Evolutionary conservation across 2,888 invertebrate genomes (phyloP).

Genomic region (Calameuta filiformis): DNA sequence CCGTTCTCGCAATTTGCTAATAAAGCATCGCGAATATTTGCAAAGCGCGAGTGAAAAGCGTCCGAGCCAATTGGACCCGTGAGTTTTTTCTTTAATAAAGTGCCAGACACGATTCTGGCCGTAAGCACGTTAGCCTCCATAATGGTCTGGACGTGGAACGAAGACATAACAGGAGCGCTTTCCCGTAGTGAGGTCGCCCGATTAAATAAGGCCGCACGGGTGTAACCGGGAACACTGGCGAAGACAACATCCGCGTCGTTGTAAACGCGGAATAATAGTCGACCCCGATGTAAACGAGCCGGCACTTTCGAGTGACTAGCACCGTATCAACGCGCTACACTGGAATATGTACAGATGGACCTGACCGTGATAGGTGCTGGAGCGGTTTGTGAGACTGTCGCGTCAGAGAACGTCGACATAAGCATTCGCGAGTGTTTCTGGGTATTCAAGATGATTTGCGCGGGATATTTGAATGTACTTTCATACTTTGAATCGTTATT

Average conservation of each 20-base stretch:
- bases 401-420: neutral
- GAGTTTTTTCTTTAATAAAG: neutral
- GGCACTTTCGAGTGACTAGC: neutral
- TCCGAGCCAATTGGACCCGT: neutral
- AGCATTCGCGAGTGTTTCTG: neutral
- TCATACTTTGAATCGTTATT: neutral
- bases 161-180: neutral
- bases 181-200: neutral
- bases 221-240: neutral
- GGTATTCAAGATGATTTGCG: neutral
- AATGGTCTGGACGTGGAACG: neutral
- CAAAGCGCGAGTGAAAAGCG: neutral
- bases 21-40: neutral
- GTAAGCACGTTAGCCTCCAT: neutral
- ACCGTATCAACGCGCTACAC: neutral
- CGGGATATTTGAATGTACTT: neutral
- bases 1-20: neutral
- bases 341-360: neutral
- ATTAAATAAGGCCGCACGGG: neutral
- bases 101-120: neutral
- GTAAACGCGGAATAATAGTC: neutral
- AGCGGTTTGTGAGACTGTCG: neutral
- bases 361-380: neutral
- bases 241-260: neutral
- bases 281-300: neutral